Evolutionary conservation across 2,113 vertebrate genomes (phyloP), one percentile per base, ranked within the genome.

Genomic region (Amazona vittata): DNA sequence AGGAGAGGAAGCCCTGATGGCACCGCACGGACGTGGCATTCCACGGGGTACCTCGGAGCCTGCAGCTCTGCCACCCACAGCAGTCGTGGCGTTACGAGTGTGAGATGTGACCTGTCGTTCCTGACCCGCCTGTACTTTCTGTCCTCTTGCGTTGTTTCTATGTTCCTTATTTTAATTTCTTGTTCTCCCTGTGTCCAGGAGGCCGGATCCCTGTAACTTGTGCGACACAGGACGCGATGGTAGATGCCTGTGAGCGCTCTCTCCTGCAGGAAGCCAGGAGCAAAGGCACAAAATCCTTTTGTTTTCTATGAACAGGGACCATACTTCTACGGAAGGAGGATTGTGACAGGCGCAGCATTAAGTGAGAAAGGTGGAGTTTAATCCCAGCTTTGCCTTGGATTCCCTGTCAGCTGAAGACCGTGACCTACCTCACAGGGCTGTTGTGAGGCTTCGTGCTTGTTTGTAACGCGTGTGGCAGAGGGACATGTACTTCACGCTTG

Each of bases 391-490:
- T 69, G 84, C 93, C 95, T 88, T 65, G 93, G 91, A 64, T 83
- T 80, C 94, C 86, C 93, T 73, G 83, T 88, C 90, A 15, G 12
- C 12, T 44, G 92, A 33, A 83, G 94, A 93, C 90, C 65, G 93
- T n/a, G 90, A 94, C 90, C 83, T 94, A 90, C 94, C 89, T 96
- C 91, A 79, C 86, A 86, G 92, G 92, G 86, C 81, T 94, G 95
- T 83, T 93, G 92, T 93, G 95, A 96, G 87, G 90, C 49, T 43
- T n/a, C 25, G 12, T 49, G 26, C 11, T 28, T 5, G 73, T 70
- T 64, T 19, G 77, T 78, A 33, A 47, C 1, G 47, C 21, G 24
- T 5, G 79, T 35, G 6, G 26, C 41, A 21, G 47, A 33, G 25
- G 69, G 39, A 8, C 44, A 0, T 16, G 60, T 16, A 2, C 26